Percentiles rank a stretch among this genome's conserved stretches.
phyloP scores from a whole-genome alignment of 2,113 vertebrate species.

The Ia io region DNA sequence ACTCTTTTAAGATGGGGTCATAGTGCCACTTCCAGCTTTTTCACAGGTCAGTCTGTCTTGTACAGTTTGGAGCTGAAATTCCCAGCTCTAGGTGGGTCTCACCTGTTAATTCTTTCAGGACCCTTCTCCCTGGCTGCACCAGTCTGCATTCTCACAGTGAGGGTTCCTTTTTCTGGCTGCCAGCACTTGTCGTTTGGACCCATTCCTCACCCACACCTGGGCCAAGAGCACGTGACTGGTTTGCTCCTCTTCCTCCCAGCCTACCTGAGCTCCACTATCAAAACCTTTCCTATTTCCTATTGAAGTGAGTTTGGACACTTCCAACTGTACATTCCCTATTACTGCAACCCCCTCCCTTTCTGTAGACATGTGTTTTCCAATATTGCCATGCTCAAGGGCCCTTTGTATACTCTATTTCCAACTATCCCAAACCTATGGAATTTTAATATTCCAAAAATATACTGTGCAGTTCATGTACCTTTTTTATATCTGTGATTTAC shows the following conservation, averaged over 20 bases:
- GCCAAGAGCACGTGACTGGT: accelerated
- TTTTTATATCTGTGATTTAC: neutral
- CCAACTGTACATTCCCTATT: neutral
- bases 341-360: neutral
- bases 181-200: no score
- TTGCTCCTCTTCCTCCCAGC: neutral
- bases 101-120: neutral
- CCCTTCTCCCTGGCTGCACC: neutral
- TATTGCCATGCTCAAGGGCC: neutral
- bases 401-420: neutral
- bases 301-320: neutral
- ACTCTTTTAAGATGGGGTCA: neutral
- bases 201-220: accelerated
- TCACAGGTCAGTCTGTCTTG: neutral
- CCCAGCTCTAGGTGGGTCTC: neutral
- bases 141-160: accelerated
- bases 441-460: neutral
- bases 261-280: accelerated
- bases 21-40: neutral
- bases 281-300: neutral
- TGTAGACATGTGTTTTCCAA: neutral
- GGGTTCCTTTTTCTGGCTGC: no score
- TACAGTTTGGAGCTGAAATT: neutral
- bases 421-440: neutral
- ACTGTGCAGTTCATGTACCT: neutral